A percentile compares a stretch with the other conserved stretches of the same genome.
Evolutionary conservation across 2,888 invertebrate genomes (phyloP).

Genomic region (Drosophila sordidula): DNA sequence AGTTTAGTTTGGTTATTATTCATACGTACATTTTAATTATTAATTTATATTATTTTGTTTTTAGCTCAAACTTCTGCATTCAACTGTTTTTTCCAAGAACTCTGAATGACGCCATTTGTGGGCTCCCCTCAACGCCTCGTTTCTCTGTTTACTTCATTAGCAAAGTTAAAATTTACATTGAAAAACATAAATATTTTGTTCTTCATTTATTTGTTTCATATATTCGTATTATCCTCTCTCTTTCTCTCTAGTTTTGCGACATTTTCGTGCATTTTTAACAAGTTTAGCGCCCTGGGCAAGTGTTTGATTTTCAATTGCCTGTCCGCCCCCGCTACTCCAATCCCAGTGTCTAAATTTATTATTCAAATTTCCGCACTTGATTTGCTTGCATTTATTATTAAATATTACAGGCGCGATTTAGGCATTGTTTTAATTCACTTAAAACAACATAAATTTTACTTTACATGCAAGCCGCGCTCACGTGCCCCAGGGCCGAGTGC

Average conservation of each 20-base stretch:
- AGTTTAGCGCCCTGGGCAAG: conserved; percentile 54
- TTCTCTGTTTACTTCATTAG: conserved; percentile 71
- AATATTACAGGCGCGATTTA: conserved; percentile 50
- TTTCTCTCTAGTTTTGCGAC: conserved; percentile 17
- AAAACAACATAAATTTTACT: conserved; percentile 79
- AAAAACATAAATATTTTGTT: conserved; percentile 68
- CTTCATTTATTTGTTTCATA: conserved; percentile 10
- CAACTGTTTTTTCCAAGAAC: background rate
- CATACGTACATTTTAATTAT: too few relatives aligned
- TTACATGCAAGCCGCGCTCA: conserved; percentile 73
- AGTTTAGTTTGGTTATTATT: too few relatives aligned
- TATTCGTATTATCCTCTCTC: conserved; percentile 18
- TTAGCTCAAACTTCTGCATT: background rate
- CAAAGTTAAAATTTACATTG: conserved; percentile 63
- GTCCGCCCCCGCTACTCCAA: background rate
- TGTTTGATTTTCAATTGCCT: conserved; percentile 57
- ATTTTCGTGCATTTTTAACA: conserved; percentile 61
- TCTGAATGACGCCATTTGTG: background rate
- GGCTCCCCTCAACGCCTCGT: background rate
- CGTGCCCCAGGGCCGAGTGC: conserved; percentile 64
- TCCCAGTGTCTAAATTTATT: conserved; percentile 63
- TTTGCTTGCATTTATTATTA: conserved; percentile 68
- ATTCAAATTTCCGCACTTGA: conserved; percentile 69
- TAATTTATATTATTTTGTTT: background rate
- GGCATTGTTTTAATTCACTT: conserved; percentile 78